A percentile compares a stretch with the other conserved stretches of the same genome.
phyloP scores from a whole-genome alignment of 2,888 invertebrate species.

The Nysson spinosus region DNA sequence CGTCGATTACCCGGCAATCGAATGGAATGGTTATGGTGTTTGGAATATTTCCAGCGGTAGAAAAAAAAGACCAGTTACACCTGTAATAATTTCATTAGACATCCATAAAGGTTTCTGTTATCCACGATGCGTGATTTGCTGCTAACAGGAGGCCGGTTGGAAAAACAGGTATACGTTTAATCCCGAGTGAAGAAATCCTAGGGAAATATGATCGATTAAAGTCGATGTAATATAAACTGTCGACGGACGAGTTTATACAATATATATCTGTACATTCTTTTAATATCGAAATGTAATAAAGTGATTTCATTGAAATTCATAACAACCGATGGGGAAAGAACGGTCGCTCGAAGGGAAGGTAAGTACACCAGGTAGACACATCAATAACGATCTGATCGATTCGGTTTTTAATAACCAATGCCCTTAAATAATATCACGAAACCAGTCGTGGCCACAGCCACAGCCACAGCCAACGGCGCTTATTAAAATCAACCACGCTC shows the following conservation, averaged over 20 bases:
- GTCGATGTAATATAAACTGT: conserved; percentile 11
- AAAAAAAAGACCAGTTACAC: conserved; percentile 19
- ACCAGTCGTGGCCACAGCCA: conserved; percentile 2
- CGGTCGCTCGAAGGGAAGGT: conserved; percentile 7
- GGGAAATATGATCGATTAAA: conserved; percentile 22
- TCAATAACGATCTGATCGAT: conserved; percentile 32
- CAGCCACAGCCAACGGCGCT: conserved; percentile 16
- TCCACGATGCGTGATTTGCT: not conserved
- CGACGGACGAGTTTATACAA: conserved; percentile 31
- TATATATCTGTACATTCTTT: conserved; percentile 14
- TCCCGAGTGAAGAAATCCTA: no score
- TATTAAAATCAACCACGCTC: conserved; percentile 31
- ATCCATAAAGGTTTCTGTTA: conserved; percentile 11
- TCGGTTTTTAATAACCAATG: conserved; percentile 41
- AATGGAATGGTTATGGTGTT: conserved; percentile 22
- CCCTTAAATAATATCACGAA: conserved; percentile 26
- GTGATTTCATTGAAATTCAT: conserved; percentile 28
- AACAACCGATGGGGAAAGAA: conserved; percentile 1
- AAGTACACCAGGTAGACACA: conserved; percentile 18
- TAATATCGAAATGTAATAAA: conserved; percentile 34
- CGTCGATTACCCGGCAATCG: conserved; percentile 36
- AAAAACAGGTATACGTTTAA: not conserved
- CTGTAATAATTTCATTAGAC: conserved; percentile 52
- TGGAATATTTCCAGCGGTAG: not conserved
- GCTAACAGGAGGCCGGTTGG: not conserved